Base-by-base conservation (phyloP, 1,140 invertebrate species). In the Neodiprion pinetum region DNA sequence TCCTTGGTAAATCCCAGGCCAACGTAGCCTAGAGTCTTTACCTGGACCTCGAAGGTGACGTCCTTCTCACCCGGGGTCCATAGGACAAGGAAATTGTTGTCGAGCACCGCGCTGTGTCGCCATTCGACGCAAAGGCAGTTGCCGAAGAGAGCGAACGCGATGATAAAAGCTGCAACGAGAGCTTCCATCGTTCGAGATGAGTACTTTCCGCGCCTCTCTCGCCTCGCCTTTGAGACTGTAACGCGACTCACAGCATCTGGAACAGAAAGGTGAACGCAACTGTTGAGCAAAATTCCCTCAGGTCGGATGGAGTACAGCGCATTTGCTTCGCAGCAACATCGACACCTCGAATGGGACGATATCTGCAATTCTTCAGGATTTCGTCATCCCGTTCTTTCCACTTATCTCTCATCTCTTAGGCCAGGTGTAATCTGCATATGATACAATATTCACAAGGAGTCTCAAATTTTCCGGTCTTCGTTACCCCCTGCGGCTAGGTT, bases 1-100 rank as follows among this genome's bases (percentile, higher is more conserved):
- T 93, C 93, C 74, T 91, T 91, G 77, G 94, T 95, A 82, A 96
- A 94, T 71, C 95, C 95, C 80, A 96, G 92, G 21, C 94, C 94
- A 74, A 96, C 91, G 85, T 95, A 96, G 77, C 95, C 95, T 78
- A 91, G 90, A 67, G 94, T 95, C 86, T 90, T 92, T 79, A 94
- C 94, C 89, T 95, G 93, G 79, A 95, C 89, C 87, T 95, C 92
- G 84, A 96, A 95, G 71, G 92, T 94, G 80, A 95, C 93, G 85
- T 94, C 93, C 82, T 89, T 85, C 72, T 88, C 85, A n/a, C 78
- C 82, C 1, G 86, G 87, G 40, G 89, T 88, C 90, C 90, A 91
- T 1, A 91, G 80, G 17, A 89, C 83, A 48, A 88, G 87, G 75
- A 89, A 90, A 75, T 88, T 87, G 76, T 88, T 86, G 80, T 90